Percentiles rank a stretch among this genome's conserved stretches.
phyloP scores from a whole-genome alignment of 2,113 vertebrate genomes.

The Plestiodon gilberti region DNA sequence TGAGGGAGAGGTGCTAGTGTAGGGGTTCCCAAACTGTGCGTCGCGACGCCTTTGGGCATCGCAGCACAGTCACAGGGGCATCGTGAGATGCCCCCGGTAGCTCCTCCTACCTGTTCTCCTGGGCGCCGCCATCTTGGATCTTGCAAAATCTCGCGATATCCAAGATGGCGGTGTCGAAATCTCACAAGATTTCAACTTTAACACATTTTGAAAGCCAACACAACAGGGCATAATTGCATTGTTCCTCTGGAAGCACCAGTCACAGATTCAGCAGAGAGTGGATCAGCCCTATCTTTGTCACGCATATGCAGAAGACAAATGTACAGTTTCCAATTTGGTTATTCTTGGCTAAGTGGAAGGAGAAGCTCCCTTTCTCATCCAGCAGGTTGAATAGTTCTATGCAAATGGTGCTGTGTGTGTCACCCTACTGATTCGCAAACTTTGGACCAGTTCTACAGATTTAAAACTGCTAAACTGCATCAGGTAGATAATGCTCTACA shows the following conservation, averaged over 20 bases:
- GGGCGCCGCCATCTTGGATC: too few species aligned
- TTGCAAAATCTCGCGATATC: too few species aligned
- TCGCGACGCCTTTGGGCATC: too few species aligned
- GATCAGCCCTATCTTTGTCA: conserved; percentile 34
- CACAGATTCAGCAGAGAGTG: conserved; percentile 10
- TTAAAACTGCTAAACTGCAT: background rate
- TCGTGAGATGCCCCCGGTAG: too few species aligned
- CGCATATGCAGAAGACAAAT: conserved; percentile 49
- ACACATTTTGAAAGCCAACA: conserved; percentile 32
- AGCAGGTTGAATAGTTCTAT: background rate
- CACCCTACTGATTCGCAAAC: background rate
- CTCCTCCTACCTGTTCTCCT: too few species aligned
- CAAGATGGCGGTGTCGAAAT: too few species aligned
- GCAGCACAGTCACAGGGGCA: too few species aligned
- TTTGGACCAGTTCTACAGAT: background rate
- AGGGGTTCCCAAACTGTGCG: too few species aligned
- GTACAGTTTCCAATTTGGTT: conserved; percentile 46
- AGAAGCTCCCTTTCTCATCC: background rate
- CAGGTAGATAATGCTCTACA: background rate
- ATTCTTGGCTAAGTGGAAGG: conserved; percentile 46
- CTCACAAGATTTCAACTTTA: conserved; percentile 19
- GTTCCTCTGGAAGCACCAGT: conserved; percentile 29
- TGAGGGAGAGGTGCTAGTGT: background rate
- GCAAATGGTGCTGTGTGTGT: background rate
- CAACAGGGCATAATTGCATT: conserved; percentile 6